Conservation (phyloP, 2,113 vertebrate species). For the Haplotaxodon microlepis region DNA sequence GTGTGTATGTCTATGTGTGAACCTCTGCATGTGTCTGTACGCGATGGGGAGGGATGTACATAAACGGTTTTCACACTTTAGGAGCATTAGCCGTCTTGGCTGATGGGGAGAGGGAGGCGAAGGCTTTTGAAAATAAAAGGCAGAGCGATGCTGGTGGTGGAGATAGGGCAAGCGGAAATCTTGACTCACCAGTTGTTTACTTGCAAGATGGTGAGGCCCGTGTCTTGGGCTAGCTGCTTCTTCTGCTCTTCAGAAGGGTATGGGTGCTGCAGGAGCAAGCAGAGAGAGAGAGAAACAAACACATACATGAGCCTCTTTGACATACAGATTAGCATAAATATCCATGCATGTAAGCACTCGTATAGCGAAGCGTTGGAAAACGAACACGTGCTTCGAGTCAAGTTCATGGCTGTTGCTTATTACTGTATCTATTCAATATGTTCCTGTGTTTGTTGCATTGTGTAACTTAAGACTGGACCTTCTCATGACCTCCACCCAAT, state of each 20-base stretch:
- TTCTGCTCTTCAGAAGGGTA: conserved; percentile 99
- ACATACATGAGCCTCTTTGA: conserved; percentile 16
- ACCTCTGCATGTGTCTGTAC: background rate
- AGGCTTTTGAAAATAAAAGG: conserved; percentile 63
- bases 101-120: conserved; percentile 47
- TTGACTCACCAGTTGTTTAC: conserved; percentile 99
- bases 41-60: conserved; percentile 40
- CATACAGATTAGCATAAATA: conserved; percentile 19
- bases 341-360: background rate
- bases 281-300: conserved; percentile 13
- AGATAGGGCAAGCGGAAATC: conserved; percentile 68
- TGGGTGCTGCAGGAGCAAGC: conserved; percentile 83
- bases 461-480: conserved; percentile 55
- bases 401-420: background rate
- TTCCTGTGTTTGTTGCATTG: conserved; percentile 36
- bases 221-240: conserved; percentile 99
- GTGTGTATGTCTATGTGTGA: conserved; percentile 5
- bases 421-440: conserved; percentile 25
- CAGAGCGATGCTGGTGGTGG: conserved; percentile 62
- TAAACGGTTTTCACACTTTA: conserved; percentile 70
- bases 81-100: conserved; percentile 48
- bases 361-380: background rate
- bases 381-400: background rate
- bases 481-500: conserved; percentile 57
- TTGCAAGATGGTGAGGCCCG: conserved; percentile 99